Base-by-base conservation (phyloP, 2,113 vertebrate species). In the Dicerorhinus sumatrensis region DNA sequence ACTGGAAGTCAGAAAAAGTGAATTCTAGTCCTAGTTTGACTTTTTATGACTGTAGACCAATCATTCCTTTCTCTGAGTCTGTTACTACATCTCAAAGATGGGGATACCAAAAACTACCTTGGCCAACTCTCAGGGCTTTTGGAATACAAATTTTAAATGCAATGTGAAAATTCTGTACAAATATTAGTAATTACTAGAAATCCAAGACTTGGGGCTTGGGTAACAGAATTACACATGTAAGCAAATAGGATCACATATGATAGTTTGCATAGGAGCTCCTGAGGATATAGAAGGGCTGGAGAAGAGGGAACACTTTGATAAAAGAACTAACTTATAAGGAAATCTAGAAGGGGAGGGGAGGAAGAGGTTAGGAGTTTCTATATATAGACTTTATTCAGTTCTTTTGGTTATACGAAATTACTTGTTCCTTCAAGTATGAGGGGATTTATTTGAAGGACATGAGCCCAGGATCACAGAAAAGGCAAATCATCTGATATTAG, bases 131-230 rank as follows among this genome's bases (percentile, higher is more conserved):
- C 42, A 83, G 21, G 2, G 6, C 39, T 62, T 58, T 29, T 9
- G 29, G 6, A 23, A 56, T 60, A 31, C 54, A 86, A 11, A 7
- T 11, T 62, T 93, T 23, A 3, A 83, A 82, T 85, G 18, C 13
- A 90, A 73, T 60, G 3, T 29, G 25, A 82, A 91, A 63, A 76
- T 70, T 9, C 5, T 76, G 0, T 33, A 27, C 12, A 54, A 42
- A 85, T 90, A 77, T 84, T 67, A 69, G 46, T 70, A 87, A 79
- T 39, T 87, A 69, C 11, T 48, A 72, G 54, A 77, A 85, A 94
- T 48, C 14, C 9, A 56, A 94, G 18, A 60, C 6, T 89, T 77
- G 63, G 20, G 14, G 11, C 21, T 76, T 83, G 27, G 23, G 17
- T 21, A 90, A 54, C 4, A 89, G 27, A 13, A 58, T 65, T 90